phyloP scores from a whole-genome alignment of 2,797 vertebrate genomes.

The Chaetophractus vellerosus region DNA sequence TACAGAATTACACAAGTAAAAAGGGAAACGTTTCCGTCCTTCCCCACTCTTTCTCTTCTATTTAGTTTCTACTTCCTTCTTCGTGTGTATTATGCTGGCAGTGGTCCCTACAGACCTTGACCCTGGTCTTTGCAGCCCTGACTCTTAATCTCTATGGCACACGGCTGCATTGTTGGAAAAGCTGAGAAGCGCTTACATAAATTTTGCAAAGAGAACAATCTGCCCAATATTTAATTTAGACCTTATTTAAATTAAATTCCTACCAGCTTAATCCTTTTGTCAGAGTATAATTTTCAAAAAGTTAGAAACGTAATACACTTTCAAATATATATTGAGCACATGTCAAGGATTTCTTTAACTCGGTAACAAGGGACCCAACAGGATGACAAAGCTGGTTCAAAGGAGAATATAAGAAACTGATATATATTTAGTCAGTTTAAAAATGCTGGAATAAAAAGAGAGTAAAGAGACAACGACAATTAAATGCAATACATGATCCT shows the following conservation, averaged over 20 bases:
- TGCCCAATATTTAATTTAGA: conserved; percentile 52
- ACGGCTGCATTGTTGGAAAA: neutral
- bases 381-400: neutral
- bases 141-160: neutral
- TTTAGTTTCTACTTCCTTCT: conserved; percentile 27
- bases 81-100: neutral
- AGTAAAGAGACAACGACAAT: no score
- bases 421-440: neutral
- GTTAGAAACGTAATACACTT: conserved; percentile 8
- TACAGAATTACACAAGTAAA: neutral
- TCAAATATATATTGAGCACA: neutral
- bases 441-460: conserved; percentile 2
- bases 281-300: conserved; percentile 51
- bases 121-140: neutral
- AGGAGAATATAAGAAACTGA: neutral
- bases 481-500: no score
- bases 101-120: neutral
- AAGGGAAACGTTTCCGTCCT: neutral
- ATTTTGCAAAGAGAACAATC: conserved; percentile 41
- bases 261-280: conserved; percentile 13
- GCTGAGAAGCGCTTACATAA: neutral
- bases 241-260: conserved; percentile 4
- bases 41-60: neutral
- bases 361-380: neutral
- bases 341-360: conserved; percentile 52